Base-by-base conservation (phyloP, 2,113 vertebrate genomes). In the Bothrops jararaca region DNA sequence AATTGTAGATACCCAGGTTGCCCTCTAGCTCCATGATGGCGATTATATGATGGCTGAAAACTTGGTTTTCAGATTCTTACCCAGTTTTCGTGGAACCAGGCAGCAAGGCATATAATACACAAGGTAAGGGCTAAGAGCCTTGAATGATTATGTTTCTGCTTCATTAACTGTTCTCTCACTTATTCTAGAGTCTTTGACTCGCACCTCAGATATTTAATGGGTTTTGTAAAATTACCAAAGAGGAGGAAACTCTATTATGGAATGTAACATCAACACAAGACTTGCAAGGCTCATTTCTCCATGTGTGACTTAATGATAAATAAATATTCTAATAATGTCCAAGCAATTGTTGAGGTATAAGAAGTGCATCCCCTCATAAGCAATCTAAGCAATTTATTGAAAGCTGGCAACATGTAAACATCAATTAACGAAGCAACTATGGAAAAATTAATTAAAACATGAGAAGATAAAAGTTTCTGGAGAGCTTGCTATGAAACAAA, bases 361-460 rank as follows among this genome's bases (percentile, higher is more conserved):
- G 42, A 86, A 97, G 95, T 96, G 94, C 95, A 95, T 95, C 94
- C 93, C 95, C 94, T 94, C 50, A 94, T n/a, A 86, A 1, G 26
- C 94, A 50, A 90, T 94, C 97, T 95, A 92, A 93, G 94, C 96
- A 94, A 97, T 97, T 97, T 96, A 96, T 95, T 95, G 95, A 94
- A 94, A 95, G 95, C 94, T 94, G 95, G 95, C 94, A 95, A 96
- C 94, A 94, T 95, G 96, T 97, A 97, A 97, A 97, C 96, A 97
- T 95, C 95, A 97, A 96, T 97, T 97, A 97, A 97, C 96, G 95
- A 96, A 97, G 95, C 90, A 94, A 95, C 93, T 95, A 95, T 94
- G 91, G 93, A 95, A 96, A 96, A 96, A 96, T 94, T 96, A 97
- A 97, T 97, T 96, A 95, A 96, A 97, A 94, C 95, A 93, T 94